Conservation (phyloP, 2,888 invertebrate species). For the Hedychridium roseum region DNA sequence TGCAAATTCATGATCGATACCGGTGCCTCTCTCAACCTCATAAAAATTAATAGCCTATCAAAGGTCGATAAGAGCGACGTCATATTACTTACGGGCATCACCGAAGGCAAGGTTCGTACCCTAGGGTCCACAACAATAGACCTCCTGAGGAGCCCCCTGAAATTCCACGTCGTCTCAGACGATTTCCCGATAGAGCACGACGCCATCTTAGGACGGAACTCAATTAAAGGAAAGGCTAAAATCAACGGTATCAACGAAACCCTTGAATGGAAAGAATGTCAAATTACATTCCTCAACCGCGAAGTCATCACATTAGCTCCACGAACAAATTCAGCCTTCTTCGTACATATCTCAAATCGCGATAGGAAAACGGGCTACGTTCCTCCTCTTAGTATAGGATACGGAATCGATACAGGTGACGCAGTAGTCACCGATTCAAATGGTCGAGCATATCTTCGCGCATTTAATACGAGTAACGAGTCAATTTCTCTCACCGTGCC, state of each 20-base stretch:
- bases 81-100: neutral
- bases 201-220: neutral
- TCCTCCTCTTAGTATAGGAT: neutral
- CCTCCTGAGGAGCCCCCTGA: neutral
- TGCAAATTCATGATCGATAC: neutral
- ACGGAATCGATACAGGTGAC: neutral
- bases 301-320: neutral
- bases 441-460: too few species aligned
- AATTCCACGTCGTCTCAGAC: neutral
- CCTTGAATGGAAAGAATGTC: neutral
- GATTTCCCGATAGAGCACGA: neutral
- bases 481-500: neutral
- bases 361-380: neutral
- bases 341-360: neutral
- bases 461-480: neutral
- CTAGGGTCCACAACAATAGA: neutral
- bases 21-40: neutral
- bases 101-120: neutral
- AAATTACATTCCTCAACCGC: neutral
- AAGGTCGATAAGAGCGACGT: neutral
- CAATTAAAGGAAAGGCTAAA: neutral
- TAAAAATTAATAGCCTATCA: neutral
- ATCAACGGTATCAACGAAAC: neutral
- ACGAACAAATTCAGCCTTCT: neutral
- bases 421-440: too few species aligned